Conservation (phyloP, 2,888 invertebrate species). For the Periphyllus acericola region DNA sequence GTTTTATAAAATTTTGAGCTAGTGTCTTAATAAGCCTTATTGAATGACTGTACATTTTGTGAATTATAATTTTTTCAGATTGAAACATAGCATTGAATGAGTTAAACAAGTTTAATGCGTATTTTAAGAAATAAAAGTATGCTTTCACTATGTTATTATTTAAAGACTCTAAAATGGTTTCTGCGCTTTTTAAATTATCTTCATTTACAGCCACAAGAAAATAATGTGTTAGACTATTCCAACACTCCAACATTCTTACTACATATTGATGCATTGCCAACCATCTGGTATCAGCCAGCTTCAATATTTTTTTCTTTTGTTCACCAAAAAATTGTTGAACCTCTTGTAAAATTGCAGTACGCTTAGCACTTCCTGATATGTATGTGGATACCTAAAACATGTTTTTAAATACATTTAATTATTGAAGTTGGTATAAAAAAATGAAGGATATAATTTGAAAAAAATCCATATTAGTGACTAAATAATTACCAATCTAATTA, state of each 20-base stretch:
- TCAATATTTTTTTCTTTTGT: constrained; percentile 9
- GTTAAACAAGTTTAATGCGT: not conserved
- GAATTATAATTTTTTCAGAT: not conserved
- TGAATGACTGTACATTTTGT: not conserved
- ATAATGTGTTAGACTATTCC: constrained; percentile 6
- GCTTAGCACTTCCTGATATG: not conserved
- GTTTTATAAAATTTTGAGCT: not conserved
- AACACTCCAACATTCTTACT: not conserved
- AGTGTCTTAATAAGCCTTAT: not conserved
- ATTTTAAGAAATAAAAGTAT: constrained; percentile 5
- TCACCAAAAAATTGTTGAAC: not conserved
- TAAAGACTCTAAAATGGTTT: not conserved
- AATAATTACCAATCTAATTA: not conserved
- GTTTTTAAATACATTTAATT: too few relatives aligned
- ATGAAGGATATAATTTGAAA: too few relatives aligned
- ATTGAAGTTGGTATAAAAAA: too few relatives aligned
- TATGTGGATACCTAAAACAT: not conserved
- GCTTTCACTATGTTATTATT: constrained; percentile 9
- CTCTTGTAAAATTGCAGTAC: not conserved
- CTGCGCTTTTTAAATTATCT: not conserved
- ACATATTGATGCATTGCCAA: constrained; percentile 24
- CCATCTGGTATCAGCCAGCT: constrained; percentile 8
- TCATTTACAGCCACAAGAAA: not conserved
- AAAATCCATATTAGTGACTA: not conserved
- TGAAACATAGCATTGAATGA: constrained; percentile 19